Evolutionary conservation across 2,113 vertebrate genomes (phyloP), one percentile per base, ranked within the genome.

Genomic region (Stictonetta naevosa): DNA sequence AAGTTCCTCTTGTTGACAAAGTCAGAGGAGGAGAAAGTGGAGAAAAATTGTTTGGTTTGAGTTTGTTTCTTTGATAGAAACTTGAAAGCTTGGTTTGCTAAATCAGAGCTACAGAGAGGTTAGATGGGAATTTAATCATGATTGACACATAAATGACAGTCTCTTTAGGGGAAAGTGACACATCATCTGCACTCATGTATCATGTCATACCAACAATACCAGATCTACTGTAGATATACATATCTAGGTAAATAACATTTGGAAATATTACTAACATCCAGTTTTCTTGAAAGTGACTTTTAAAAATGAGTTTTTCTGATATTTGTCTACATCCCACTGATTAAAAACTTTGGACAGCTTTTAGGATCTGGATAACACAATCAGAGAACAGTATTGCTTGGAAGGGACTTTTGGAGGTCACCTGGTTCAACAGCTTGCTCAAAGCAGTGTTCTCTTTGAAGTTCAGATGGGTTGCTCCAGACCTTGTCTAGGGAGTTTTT

Each of bases 81-180:
- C 69, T 81, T 0, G 0, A 72, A 93, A 91, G 42, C 5, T 19
- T 86, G 64, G 22, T 75, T 92, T 89, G 59, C 86, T 91, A 95
- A 90, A 87, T 86, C 79, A 90, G 75, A 83, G 60, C 38, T 88
- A 56, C 25, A 66, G 68, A 88, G 67, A 96, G 68, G 52, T 67
- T 29, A 89, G 83, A 92, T 60, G 56, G 38, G 69, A 93, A 71
- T 86, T 90, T 93, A 95, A 87, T 91, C 36, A 84, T 64, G 77
- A 91, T 34, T 90, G 92, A 93, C 90, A 86, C 36, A 38, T 29
- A 91, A 92, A 74, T 72, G 85, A 83, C 55, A 92, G 73, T 52
- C 52, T 87, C 86, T 81, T 91, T 78, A 93, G 74, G 62, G 48
- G 42, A 79, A 92, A 93, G 81, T 31, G 83, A 91, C 91, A 71